Conservation (phyloP, 2,888 invertebrate genomes). For the Spisula subtruncata region DNA sequence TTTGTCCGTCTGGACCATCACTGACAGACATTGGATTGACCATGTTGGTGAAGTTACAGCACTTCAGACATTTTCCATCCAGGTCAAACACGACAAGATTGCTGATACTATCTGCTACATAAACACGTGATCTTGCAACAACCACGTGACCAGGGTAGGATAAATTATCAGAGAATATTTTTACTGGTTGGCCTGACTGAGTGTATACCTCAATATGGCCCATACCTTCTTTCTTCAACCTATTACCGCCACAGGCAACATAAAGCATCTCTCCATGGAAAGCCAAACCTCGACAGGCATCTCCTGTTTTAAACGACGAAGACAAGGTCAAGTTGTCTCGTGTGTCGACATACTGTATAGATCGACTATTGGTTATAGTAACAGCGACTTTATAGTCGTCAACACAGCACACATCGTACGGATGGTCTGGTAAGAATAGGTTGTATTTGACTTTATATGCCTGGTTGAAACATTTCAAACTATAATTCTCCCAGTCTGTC, state of each 20-base stretch:
- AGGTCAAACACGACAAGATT: background rate
- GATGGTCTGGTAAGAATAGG: background rate
- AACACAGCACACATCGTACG: constrained; percentile 15
- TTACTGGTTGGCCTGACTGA: constrained; percentile 14
- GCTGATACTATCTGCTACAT: constrained; percentile 1
- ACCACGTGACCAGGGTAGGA: constrained; percentile 28
- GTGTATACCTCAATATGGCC: constrained; percentile 28
- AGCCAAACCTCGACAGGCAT: constrained; percentile 18
- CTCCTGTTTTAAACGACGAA: background rate
- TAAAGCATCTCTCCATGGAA: background rate
- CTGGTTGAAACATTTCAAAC: constrained; percentile 16
- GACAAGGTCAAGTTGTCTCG: constrained; percentile 9
- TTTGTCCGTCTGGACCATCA: background rate
- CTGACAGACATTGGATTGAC: constrained; percentile 12
- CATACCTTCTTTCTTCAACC: constrained; percentile 6
- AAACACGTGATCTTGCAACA: background rate
- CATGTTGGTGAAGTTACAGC: constrained; percentile 16
- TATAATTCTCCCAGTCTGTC: constrained; percentile 19
- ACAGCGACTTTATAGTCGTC: constrained; percentile 16
- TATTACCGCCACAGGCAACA: constrained; percentile 34
- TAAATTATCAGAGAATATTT: background rate
- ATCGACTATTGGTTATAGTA: background rate
- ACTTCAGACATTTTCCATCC: background rate
- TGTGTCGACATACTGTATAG: background rate
- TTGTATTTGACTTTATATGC: background rate